These are phyloP conservation scores for Scaptomyza hsui DNA, from an alignment of 1,140 invertebrate genomes.

Conservation along the genomic window DNA sequence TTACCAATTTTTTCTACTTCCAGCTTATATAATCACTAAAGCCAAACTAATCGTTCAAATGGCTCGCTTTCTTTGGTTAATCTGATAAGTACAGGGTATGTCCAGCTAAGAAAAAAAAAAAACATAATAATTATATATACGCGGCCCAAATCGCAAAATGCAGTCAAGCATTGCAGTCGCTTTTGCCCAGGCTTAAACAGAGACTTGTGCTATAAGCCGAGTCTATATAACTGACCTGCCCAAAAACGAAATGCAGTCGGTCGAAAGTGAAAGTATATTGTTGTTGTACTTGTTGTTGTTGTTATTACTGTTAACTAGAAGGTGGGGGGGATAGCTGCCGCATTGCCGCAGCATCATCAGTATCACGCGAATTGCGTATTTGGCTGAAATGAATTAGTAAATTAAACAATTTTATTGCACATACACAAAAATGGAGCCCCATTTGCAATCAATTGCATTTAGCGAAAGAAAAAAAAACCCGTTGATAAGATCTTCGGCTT, in stretches of 20 bases:
- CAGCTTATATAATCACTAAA: background rate
- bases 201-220: conserved; percentile 39
- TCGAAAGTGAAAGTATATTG: conserved; percentile 72
- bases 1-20: background rate
- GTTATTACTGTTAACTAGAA: conserved; percentile 43
- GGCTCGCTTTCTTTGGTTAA: too few relatives aligned
- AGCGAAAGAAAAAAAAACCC: conserved; percentile 40
- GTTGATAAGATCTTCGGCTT: conserved; percentile 37
- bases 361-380: conserved; percentile 47
- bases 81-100: conserved; percentile 25
- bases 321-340: conserved; percentile 54
- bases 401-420: conserved; percentile 74
- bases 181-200: conserved; percentile 6
- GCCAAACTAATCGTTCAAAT: background rate
- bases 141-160: conserved; percentile 71
- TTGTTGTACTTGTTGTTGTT: conserved; percentile 28
- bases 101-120: background rate
- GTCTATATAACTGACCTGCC: conserved; percentile 70
- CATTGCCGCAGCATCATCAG: conserved; percentile 33
- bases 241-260: conserved; percentile 49
- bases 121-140: conserved; percentile 66
- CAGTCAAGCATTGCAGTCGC: conserved; percentile 60
- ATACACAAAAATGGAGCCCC: conserved; percentile 27
- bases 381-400: conserved; percentile 59
- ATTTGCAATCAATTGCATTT: conserved; percentile 58